A percentile compares a stretch with the other conserved stretches of the same genome.
These are phyloP conservation scores for Amiota communis DNA, from an alignment of 2,888 invertebrate species.

Conservation along the genomic window DNA sequence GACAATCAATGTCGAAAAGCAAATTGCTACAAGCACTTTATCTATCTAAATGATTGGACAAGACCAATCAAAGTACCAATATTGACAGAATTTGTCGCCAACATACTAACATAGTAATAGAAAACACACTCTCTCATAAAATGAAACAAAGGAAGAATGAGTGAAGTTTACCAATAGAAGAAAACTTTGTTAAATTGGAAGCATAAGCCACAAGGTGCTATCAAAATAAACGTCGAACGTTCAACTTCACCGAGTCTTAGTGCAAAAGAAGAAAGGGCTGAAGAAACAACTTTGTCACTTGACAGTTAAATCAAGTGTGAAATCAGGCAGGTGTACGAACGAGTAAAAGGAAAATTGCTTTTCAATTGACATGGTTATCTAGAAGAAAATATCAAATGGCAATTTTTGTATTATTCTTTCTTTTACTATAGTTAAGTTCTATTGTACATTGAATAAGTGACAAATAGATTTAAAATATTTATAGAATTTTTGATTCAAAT, in stretches of 20 bases:
- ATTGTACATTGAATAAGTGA: too few relatives aligned
- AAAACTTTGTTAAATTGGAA: not conserved
- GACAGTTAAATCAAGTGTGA: slow-evolving; percentile 67
- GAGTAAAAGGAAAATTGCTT: slow-evolving; percentile 36
- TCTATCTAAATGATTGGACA: not conserved
- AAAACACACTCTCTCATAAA: too few relatives aligned
- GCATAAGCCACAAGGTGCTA: not conserved
- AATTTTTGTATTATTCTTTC: too few relatives aligned
- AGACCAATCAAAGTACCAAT: too few relatives aligned
- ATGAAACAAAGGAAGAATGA: too few relatives aligned
- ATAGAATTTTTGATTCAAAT: too few relatives aligned
- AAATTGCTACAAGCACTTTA: slow-evolving; percentile 15
- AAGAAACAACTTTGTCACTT: not conserved
- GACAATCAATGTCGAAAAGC: slow-evolving; percentile 13
- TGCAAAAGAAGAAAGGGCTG: not conserved
- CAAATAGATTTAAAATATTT: too few relatives aligned
- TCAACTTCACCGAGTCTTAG: slow-evolving; percentile 26
- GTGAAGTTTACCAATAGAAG: too few relatives aligned
- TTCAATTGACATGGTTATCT: slow-evolving; percentile 56
- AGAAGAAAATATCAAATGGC: slow-evolving; percentile 8
- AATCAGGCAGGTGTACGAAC: slow-evolving; percentile 68
- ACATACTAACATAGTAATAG: too few relatives aligned
- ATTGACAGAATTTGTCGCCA: too few relatives aligned
- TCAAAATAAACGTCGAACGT: not conserved
- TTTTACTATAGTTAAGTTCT: too few relatives aligned